Evolutionary conservation across 2,888 invertebrate genomes (phyloP), one percentile per base, ranked within the genome.

Genomic region (Boloria euphrosyne): DNA sequence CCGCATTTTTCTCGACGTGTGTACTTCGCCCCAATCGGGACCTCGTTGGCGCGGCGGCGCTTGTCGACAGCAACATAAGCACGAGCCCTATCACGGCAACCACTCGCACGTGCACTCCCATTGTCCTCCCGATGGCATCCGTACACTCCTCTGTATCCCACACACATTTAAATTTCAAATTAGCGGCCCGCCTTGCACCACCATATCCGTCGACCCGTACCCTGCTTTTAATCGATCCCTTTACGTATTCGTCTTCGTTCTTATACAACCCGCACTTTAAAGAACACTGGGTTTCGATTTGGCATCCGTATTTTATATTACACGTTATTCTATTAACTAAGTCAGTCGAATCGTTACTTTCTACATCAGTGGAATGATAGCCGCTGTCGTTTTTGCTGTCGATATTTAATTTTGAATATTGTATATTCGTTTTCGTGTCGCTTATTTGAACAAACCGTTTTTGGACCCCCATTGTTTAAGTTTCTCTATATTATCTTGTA

Each of bases 161-260:
- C 70, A 74, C 78, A 79, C 80, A 89, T 91, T 87, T 88, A 79
- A 86, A 89, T 85, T 90, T 88, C 80, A 89, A 87, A 89, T 87
- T 74, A 77, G 80, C 82, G 81, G 85, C 79, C 74, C 75, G 82
- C 80, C 84, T 87, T 85, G 79, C 77, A 74, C 78, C 76, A 76
- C 86, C 81, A 82, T 86, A 82, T 83, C 80, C 78, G 82, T 83
- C 80, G 77, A 75, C 78, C 75, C 78, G 80, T 78, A 84, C 81
- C 82, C 85, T 85, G 80, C 82, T 82, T 73, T 77, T 83, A 83
- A 87, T 86, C 81, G 83, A 85, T 87, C 83, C 83, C 79, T 84
- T 84, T 80, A 82, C 85, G 80, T 84, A 80, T 83, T 83, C 77
- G 80, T 83, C 80, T 81, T 79, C 81, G 77, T 84, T 83, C 79